phyloP scores from a whole-genome alignment of 64 coral and sea anemone species.

The Stichodactyla helianthus region DNA sequence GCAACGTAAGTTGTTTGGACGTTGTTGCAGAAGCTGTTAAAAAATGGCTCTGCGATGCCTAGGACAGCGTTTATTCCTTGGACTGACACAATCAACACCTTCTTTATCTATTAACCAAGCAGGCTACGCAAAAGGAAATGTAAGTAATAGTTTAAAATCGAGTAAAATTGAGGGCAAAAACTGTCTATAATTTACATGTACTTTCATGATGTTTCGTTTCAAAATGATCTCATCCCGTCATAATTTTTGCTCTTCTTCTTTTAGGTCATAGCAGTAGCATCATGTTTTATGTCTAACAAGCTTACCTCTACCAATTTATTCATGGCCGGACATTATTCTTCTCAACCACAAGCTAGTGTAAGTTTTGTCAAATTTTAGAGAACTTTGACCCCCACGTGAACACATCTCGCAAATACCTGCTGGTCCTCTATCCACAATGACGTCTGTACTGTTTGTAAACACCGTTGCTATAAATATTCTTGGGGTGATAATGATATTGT shows the following conservation, averaged over 20 bases:
- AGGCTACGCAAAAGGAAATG: background rate
- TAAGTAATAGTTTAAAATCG: background rate
- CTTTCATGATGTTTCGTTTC: background rate
- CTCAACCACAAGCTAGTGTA: conserved; percentile 12
- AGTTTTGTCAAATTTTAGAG: background rate
- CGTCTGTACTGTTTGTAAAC: too few relatives aligned
- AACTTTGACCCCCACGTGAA: conserved; percentile 7
- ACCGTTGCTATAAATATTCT: too few relatives aligned
- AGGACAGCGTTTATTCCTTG: conserved; percentile 1
- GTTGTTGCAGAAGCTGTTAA: background rate
- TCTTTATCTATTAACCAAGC: background rate
- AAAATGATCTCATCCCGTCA: background rate
- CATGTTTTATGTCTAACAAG: background rate
- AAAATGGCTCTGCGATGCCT: conserved; percentile 7
- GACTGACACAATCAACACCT: conserved; percentile 15
- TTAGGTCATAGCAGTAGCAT: background rate
- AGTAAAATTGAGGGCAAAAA: background rate
- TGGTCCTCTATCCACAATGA: background rate
- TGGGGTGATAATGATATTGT: too few relatives aligned
- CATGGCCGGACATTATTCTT: background rate
- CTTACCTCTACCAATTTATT: background rate
- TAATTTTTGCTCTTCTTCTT: background rate
- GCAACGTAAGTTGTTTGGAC: background rate
- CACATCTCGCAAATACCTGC: background rate
- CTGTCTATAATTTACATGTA: background rate